Evolutionary conservation across 2,113 vertebrate genomes (phyloP).

Genomic region (Callithrix jacchus): DNA sequence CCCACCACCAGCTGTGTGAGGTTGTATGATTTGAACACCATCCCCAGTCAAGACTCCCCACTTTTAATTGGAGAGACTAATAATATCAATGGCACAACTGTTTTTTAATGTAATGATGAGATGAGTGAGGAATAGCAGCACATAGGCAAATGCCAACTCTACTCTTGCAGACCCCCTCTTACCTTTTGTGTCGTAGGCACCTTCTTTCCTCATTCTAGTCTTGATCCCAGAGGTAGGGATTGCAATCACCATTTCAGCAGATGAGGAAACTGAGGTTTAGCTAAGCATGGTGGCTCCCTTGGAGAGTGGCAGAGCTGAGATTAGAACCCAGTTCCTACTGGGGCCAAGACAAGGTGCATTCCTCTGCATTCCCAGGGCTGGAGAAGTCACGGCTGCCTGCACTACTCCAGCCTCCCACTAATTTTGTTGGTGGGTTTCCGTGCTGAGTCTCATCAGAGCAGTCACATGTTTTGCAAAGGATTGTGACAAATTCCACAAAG

Average conservation of each 20-base stretch:
- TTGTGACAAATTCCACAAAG: neutral
- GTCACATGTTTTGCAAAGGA: neutral
- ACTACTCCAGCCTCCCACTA: neutral
- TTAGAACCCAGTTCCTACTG: neutral
- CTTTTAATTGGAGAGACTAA: neutral
- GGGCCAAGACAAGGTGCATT: neutral
- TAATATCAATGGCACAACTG: rapidly evolving
- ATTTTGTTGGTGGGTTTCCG: neutral
- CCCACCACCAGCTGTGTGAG: neutral
- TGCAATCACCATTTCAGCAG: too few relatives aligned
- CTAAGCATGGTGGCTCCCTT: neutral
- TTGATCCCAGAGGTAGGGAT: neutral
- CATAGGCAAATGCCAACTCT: neutral
- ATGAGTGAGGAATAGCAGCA: neutral
- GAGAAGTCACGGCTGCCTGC: neutral
- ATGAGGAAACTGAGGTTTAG: neutral
- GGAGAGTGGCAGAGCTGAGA: neutral
- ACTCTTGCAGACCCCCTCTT: neutral
- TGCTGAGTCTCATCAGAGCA: neutral
- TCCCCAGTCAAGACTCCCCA: neutral
- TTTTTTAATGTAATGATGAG: neutral
- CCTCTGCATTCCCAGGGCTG: rapidly evolving
- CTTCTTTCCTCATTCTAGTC: neutral
- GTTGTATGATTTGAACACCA: neutral
- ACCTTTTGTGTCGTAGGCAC: rapidly evolving